Conservation (phyloP, 2,113 vertebrate species). For the Empidonax traillii region DNA sequence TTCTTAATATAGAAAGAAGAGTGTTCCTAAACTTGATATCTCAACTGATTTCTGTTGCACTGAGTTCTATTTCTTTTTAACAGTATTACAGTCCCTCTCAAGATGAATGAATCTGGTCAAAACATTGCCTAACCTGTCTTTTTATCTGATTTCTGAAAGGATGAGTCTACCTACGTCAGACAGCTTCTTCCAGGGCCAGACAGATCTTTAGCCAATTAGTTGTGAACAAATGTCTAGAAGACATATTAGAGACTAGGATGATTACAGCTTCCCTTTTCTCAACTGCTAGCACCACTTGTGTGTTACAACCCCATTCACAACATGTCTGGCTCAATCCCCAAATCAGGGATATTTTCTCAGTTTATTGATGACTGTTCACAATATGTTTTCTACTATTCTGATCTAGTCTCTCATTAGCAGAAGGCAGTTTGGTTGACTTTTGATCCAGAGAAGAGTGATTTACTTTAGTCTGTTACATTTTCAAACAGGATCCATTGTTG, state of each 20-base stretch:
- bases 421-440: background rate
- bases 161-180: background rate
- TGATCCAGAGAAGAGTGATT: background rate
- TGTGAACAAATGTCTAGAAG: background rate
- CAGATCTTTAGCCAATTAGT: background rate
- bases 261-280: background rate
- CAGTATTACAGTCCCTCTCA: fast-evolving
- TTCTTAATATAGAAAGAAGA: background rate
- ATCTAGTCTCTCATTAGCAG: background rate
- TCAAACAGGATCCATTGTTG: background rate
- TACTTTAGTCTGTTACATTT: background rate
- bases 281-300: background rate
- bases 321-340: background rate
- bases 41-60: background rate
- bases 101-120: background rate
- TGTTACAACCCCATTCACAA: conserved; percentile 13
- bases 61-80: background rate
- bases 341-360: background rate
- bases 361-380: background rate
- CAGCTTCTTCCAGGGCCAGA: background rate
- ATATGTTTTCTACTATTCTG: conserved; percentile 3
- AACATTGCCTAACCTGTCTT: background rate
- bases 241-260: background rate
- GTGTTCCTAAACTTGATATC: background rate
- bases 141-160: background rate